Percentiles rank a stretch among this genome's conserved stretches.
Conservation (phyloP, 2,797 vertebrate genomes). For the Phaenicophaeus curvirostris region DNA sequence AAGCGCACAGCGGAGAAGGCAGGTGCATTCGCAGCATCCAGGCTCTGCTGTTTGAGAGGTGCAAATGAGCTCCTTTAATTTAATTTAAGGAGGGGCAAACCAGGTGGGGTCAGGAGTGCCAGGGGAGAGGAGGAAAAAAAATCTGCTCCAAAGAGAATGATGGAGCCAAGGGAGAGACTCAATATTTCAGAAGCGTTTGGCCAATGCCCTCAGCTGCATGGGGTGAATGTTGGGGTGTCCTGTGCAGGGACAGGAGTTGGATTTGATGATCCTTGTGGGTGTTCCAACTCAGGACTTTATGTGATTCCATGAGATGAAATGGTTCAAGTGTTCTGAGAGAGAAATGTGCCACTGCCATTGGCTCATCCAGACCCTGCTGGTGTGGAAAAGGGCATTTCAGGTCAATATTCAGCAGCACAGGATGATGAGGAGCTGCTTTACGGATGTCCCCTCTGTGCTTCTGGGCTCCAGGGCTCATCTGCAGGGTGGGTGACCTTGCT, state of each 20-base stretch:
- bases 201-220: no score
- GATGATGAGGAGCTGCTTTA: neutral
- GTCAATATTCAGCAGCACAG: neutral
- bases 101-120: neutral
- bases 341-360: neutral
- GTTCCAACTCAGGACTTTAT: no score
- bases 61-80: fast-evolving
- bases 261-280: no score
- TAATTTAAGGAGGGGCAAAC: neutral
- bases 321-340: fast-evolving
- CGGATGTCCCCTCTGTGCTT: neutral
- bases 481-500: neutral
- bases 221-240: no score
- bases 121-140: neutral
- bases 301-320: neutral
- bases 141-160: no score
- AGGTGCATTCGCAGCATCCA: neutral
- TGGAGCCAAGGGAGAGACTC: neutral
- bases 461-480: neutral
- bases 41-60: neutral
- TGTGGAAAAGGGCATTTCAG: neutral
- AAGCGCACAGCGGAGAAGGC: fast-evolving
- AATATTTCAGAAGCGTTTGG: no score
- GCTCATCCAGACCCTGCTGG: neutral
- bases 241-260: no score